phyloP scores from a whole-genome alignment of 2,888 invertebrate species.

The Carabus problematicus region DNA sequence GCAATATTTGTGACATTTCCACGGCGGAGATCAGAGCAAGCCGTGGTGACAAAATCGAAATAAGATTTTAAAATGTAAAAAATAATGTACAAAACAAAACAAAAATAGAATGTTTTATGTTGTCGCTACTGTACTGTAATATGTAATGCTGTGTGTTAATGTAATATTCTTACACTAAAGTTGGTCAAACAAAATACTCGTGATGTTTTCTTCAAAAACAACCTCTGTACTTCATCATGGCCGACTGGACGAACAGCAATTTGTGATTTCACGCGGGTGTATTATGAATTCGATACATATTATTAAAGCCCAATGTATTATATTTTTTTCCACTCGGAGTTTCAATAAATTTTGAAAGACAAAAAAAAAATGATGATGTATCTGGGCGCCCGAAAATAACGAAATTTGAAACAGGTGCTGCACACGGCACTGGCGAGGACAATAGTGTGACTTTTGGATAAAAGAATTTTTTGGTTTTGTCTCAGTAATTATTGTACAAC shows the following conservation, averaged over 20 bases:
- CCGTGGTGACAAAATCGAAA: slow-evolving; percentile 15
- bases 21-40: slow-evolving; percentile 11
- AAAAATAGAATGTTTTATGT: too few relatives aligned
- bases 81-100: too few relatives aligned
- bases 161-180: slow-evolving; percentile 47
- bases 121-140: background rate
- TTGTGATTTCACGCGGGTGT: slow-evolving; percentile 59
- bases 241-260: slow-evolving; percentile 54
- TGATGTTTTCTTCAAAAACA: background rate
- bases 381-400: background rate
- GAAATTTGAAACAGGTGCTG: slow-evolving; percentile 32
- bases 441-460: slow-evolving; percentile 31
- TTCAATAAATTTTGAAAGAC: slow-evolving; percentile 30
- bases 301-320: slow-evolving; percentile 49
- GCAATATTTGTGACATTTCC: background rate
- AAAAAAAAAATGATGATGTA: background rate
- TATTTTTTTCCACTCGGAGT: slow-evolving; percentile 29
- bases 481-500: slow-evolving; percentile 31
- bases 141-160: slow-evolving; percentile 39
- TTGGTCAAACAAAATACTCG: slow-evolving; percentile 44
- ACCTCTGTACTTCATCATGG: slow-evolving; percentile 44
- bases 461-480: slow-evolving; percentile 30
- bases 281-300: slow-evolving; percentile 59
- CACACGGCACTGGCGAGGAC: slow-evolving; percentile 8
- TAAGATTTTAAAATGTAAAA: too few relatives aligned